Base-by-base conservation (phyloP, 1,140 invertebrate species). In the Campoletis sonorensis region DNA sequence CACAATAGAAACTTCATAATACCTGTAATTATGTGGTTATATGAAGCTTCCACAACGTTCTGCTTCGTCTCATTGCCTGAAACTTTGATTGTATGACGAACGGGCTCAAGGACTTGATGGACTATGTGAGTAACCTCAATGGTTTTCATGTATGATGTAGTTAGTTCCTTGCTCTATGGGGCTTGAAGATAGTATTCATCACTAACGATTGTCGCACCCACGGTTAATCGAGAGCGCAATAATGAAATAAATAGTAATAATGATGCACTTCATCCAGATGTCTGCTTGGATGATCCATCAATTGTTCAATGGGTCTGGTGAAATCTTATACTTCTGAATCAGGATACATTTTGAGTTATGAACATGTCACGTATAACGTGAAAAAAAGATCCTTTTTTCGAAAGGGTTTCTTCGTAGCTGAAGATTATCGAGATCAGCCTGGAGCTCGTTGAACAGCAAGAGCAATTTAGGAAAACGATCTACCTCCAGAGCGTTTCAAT, bases 1-100 rank as follows among this genome's bases (percentile, higher is more conserved):
- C 73, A 37, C 54, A 30, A 11, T 23, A 58, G 78, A 67, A 80
- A 84, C 80, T 84, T 81, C 70, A 80, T 81, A 81, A 81, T 30
- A 79, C 67, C 77, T 72, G 72, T 71, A 78, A 64, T 75, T 67
- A 79, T 81, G 64, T 77, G 15, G 79, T 79, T 68, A 23, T 58
- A 79, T 64, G 81, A 58, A 58, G n/a, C 18, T 23, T n/a, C 37
- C 8, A 45, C 5, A 45, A 45, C 40, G 40, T 45, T 40, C 54
- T 40, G 30, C 18, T 30, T 8, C 37, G 61, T 79, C n/a, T 49
- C 10, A 33, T 51, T 49, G 16, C 30, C 33, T 18, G 68, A 27
- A 33, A 37, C 16, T 54, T 21, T 21, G 51, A 21, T 54, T 21
- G 51, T 54, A 54, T 18, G 18, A 11, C n/a, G 16, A 54, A 21